A percentile compares a stretch with the other conserved stretches of the same genome.
These are phyloP conservation scores for Apodemia zela DNA, from an alignment of 2,888 invertebrate species.

Conservation along the genomic window DNA sequence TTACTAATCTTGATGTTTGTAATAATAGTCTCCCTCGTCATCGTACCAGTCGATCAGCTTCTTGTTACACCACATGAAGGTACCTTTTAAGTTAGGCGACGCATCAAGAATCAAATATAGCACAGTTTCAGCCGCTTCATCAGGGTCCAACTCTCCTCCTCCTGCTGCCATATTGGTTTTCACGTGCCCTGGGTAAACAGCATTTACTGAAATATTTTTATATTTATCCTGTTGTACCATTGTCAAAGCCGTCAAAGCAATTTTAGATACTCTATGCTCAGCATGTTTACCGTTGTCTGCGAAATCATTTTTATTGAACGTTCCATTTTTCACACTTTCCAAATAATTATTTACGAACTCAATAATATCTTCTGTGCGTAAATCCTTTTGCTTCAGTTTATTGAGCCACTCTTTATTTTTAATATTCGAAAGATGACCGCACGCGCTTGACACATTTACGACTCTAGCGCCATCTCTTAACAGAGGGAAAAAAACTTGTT, in stretches of 20 bases:
- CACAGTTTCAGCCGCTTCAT: constrained; percentile 77
- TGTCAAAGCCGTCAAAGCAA: constrained; percentile 61
- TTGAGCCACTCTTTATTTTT: constrained; percentile 58
- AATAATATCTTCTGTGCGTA: constrained; percentile 56
- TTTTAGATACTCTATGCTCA: constrained; percentile 66
- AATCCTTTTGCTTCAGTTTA: constrained; percentile 46
- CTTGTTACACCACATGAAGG: constrained; percentile 83
- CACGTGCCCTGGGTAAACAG: constrained; percentile 60
- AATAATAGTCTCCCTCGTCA: constrained; percentile 53
- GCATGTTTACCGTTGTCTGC: constrained; percentile 70
- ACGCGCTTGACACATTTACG: constrained; percentile 83
- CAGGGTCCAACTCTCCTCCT: constrained; percentile 80
- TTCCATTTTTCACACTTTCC: constrained; percentile 60
- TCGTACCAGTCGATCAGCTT: constrained; percentile 82
- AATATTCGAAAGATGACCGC: constrained; percentile 65
- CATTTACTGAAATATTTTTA: constrained; percentile 61
- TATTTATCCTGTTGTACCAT: constrained; percentile 61
- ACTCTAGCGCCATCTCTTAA: constrained; percentile 86
- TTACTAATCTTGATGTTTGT: constrained; percentile 36
- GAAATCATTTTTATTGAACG: constrained; percentile 60
- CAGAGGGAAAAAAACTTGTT: constrained; percentile 83
- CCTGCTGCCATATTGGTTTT: constrained; percentile 71
- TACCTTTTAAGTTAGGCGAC: constrained; percentile 80
- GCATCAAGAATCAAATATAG: constrained; percentile 83
- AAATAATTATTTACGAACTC: constrained; percentile 62